Evolutionary conservation across 2,113 vertebrate genomes (phyloP).

Genomic region (Ophthalmolycus amberensis): DNA sequence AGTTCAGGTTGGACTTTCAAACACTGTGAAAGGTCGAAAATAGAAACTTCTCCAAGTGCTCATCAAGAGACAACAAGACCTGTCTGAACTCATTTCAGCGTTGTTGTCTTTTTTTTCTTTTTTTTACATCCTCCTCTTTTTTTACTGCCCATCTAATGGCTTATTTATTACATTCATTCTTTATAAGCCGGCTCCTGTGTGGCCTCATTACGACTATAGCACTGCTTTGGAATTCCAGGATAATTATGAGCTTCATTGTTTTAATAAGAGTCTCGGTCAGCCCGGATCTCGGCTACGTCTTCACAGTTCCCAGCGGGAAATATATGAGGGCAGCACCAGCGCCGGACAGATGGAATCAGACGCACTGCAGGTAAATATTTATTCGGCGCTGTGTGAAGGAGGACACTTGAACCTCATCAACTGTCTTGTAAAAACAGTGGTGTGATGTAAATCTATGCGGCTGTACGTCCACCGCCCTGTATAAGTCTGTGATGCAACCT

Average conservation of each 20-base stretch:
- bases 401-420: slow-evolving; percentile 70
- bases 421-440: slow-evolving; percentile 64
- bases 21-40: slow-evolving; percentile 29
- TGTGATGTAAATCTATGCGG: slow-evolving; percentile 45
- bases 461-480: slow-evolving; percentile 22
- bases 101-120: slow-evolving; percentile 71
- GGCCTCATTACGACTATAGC: slow-evolving; percentile 85
- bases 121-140: slow-evolving; percentile 71
- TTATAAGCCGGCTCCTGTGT: slow-evolving; percentile 84
- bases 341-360: slow-evolving; percentile 74
- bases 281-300: slow-evolving; percentile 72
- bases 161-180: slow-evolving; percentile 87
- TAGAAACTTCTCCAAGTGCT: slow-evolving; percentile 65
- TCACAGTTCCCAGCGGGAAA: slow-evolving; percentile 74
- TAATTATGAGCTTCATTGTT: slow-evolving; percentile 87
- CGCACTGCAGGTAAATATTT: slow-evolving; percentile 80
- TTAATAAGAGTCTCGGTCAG: slow-evolving; percentile 86
- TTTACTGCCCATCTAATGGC: slow-evolving; percentile 84
- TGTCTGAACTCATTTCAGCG: slow-evolving; percentile 73
- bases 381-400: slow-evolving; percentile 58
- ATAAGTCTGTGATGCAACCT: slow-evolving; percentile 61
- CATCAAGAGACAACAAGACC: slow-evolving; percentile 68
- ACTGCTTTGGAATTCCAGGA: slow-evolving; percentile 84
- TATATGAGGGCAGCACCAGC: slow-evolving; percentile 63
- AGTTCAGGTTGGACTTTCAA: slow-evolving; percentile 2